These are phyloP conservation scores for Diarsia dahlii DNA, from an alignment of 2,888 invertebrate genomes.

Conservation along the genomic window DNA sequence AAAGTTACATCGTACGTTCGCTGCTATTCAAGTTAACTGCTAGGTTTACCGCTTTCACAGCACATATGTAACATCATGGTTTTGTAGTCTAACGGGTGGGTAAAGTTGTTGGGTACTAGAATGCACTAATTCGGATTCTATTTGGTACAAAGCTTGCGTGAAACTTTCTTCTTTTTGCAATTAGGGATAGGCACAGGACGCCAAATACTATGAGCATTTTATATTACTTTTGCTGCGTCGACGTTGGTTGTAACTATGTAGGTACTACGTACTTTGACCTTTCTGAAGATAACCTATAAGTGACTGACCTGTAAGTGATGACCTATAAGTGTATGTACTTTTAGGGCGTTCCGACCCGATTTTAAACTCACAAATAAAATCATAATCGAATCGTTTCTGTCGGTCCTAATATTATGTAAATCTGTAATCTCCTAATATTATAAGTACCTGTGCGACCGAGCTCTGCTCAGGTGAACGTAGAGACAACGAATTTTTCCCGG, in stretches of 20 bases:
- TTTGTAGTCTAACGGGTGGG: constrained; percentile 19
- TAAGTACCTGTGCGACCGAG: too few species aligned
- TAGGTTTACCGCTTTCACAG: constrained; percentile 47
- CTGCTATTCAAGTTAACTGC: constrained; percentile 51
- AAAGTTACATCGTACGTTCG: constrained; percentile 44
- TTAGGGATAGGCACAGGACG: not conserved
- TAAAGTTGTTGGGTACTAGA: constrained; percentile 21
- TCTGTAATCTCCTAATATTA: too few species aligned
- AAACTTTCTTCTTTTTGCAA: not conserved
- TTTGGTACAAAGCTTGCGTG: not conserved
- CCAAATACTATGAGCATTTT: not conserved
- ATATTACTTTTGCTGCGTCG: not conserved
- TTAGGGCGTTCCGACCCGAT: not conserved
- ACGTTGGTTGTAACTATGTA: not conserved
- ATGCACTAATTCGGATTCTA: constrained; percentile 7
- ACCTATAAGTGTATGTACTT: not conserved
- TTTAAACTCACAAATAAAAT: not conserved
- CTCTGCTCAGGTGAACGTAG: too few species aligned
- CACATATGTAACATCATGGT: constrained; percentile 37
- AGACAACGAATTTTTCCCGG: too few species aligned
- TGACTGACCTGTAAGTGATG: not conserved
- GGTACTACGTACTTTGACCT: not conserved
- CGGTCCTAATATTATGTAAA: too few species aligned
- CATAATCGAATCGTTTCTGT: not conserved
- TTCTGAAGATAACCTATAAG: not conserved